Percentiles rank a stretch among this genome's conserved stretches.
These are phyloP conservation scores for Eumeta japonica DNA, from an alignment of 1,140 invertebrate species.

Conservation along the genomic window DNA sequence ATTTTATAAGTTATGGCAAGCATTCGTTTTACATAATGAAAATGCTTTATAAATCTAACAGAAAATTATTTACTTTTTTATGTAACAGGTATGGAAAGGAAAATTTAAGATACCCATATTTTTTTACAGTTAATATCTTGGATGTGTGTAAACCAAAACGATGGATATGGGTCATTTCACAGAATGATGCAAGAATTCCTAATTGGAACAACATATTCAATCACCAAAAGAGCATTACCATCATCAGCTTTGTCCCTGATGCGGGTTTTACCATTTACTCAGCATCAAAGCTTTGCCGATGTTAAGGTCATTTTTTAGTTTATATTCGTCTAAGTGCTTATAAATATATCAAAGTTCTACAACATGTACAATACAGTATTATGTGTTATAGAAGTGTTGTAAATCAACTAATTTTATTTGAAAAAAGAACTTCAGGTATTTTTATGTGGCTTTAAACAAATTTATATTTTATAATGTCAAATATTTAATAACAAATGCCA, in stretches of 20 bases:
- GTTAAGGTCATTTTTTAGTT: conserved; percentile 23
- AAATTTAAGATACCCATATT: not conserved
- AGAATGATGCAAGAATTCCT: conserved; percentile 76
- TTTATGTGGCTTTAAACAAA: not conserved
- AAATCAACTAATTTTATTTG: no score
- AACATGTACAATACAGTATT: not conserved
- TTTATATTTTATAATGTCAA: not conserved
- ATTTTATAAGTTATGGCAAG: no score
- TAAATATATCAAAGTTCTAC: not conserved
- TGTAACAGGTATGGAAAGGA: no score
- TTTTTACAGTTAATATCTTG: conserved; percentile 35
- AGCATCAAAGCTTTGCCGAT: conserved; percentile 44
- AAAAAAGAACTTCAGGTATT: not conserved
- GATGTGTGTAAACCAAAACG: conserved; percentile 36
- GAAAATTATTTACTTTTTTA: no score
- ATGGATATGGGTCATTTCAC: conserved; percentile 44
- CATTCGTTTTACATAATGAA: no score
- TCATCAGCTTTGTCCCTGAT: conserved; percentile 66
- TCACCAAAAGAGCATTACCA: conserved; percentile 70
- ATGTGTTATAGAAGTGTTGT: no score
- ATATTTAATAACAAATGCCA: no score
- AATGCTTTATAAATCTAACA: no score
- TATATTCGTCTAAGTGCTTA: not conserved
- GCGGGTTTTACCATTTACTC: conserved; percentile 70
- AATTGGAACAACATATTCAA: conserved; percentile 68